phyloP scores from a whole-genome alignment of 1,140 invertebrate species.

The Homarus americanus region DNA sequence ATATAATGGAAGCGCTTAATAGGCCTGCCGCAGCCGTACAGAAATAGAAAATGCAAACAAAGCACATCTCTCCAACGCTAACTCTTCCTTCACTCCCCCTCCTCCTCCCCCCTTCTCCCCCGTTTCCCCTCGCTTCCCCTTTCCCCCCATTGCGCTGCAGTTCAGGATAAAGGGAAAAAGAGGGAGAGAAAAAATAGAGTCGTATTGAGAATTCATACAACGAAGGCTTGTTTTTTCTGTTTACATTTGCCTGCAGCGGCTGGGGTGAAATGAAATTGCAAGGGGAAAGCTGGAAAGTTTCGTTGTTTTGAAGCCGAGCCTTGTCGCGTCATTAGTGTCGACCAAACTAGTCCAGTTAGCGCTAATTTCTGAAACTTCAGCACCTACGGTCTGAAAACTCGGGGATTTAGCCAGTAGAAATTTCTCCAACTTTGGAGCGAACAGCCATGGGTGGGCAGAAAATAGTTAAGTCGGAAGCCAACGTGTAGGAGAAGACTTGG shows the following conservation, averaged over 20 bases:
- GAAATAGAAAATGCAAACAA: constrained; percentile 17
- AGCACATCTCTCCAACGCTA: background rate
- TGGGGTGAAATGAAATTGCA: constrained; percentile 16
- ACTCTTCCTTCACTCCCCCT: background rate
- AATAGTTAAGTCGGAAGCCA: constrained; percentile 54
- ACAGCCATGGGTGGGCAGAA: constrained; percentile 43
- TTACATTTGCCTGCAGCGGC: constrained; percentile 23
- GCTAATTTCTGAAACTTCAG: constrained; percentile 57
- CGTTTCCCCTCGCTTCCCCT: background rate
- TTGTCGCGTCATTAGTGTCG: constrained; percentile 44
- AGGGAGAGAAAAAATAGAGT: background rate
- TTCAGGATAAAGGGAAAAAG: background rate
- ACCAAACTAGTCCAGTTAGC: constrained; percentile 30
- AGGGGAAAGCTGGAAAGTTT: background rate
- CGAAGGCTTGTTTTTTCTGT: constrained; percentile 26
- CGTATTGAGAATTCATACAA: constrained; percentile 39
- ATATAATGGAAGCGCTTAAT: constrained; percentile 19
- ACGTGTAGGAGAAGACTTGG: constrained; percentile 37
- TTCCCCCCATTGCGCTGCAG: constrained; percentile 8
- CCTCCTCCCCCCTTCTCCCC: background rate
- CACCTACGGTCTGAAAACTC: constrained; percentile 40
- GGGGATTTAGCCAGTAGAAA: constrained; percentile 12
- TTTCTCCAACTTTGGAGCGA: constrained; percentile 41
- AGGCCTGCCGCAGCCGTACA: background rate
- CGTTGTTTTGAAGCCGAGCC: background rate